phyloP scores from a whole-genome alignment of 1,140 invertebrate genomes.

The Gonatopus flavifemur region DNA sequence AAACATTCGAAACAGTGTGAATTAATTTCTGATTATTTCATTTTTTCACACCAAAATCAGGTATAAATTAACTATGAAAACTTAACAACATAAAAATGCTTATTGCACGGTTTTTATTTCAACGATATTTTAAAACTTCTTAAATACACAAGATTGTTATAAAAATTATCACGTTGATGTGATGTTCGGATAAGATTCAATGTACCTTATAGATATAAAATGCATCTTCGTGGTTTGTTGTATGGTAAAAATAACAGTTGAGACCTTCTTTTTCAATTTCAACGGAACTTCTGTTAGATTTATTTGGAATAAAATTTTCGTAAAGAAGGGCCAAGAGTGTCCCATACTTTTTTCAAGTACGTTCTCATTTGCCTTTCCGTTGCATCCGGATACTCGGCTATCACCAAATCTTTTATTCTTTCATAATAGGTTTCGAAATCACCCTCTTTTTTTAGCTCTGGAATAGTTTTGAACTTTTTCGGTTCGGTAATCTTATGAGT shows the following conservation, averaged over 20 bases:
- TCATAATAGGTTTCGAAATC: background rate
- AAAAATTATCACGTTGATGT: background rate
- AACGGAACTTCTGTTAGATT: background rate
- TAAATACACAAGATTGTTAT: background rate
- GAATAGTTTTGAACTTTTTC: background rate
- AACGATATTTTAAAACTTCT: background rate
- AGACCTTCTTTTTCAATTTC: too few relatives aligned
- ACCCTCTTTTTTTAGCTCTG: background rate
- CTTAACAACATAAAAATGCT: too few relatives aligned
- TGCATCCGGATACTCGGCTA: background rate
- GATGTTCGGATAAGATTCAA: background rate
- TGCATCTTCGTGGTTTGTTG: background rate
- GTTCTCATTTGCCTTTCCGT: background rate
- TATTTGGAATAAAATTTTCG: background rate
- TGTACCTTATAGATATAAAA: background rate
- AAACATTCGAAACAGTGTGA: too few relatives aligned
- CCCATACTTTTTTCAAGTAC: background rate
- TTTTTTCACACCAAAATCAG: too few relatives aligned
- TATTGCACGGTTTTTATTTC: too few relatives aligned
- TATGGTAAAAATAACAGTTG: background rate
- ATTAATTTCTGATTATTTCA: too few relatives aligned
- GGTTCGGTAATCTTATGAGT: background rate
- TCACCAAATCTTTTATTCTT: background rate
- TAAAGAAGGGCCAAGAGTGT: background rate
- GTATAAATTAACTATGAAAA: too few relatives aligned